phyloP scores from a whole-genome alignment of 2,797 vertebrate genomes.

The Cyclopterus lumpus region DNA sequence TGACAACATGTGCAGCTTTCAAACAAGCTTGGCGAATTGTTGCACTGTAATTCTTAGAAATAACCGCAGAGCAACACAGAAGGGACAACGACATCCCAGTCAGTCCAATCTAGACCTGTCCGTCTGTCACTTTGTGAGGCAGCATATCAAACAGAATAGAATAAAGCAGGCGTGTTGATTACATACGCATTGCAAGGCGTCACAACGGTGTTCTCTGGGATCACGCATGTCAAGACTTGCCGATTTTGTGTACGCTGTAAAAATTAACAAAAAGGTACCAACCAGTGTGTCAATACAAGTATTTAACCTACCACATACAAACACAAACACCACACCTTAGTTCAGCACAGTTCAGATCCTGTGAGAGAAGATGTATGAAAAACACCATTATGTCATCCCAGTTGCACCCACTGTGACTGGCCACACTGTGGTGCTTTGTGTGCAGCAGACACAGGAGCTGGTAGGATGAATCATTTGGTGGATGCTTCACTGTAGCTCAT shows the following conservation, averaged over 20 bases:
- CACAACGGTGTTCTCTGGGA: constrained; percentile 27
- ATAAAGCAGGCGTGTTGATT: constrained; percentile 5
- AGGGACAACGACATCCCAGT: constrained; percentile 4
- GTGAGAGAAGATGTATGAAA: constrained; percentile 65
- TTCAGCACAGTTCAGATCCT: constrained; percentile 35
- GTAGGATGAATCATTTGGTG: not conserved
- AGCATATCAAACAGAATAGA: constrained; percentile 13
- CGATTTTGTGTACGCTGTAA: constrained; percentile 14
- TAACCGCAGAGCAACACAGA: constrained; percentile 6
- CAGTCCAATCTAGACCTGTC: not conserved
- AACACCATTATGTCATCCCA: constrained; percentile 69
- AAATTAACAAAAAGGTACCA: constrained; percentile 35
- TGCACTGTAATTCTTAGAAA: constrained; percentile 6
- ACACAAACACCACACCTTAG: constrained; percentile 39
- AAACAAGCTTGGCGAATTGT: not conserved
- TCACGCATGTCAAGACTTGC: constrained; percentile 13
- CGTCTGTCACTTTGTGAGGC: constrained; percentile 14
- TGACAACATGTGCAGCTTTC: not conserved
- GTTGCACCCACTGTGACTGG: constrained; percentile 65
- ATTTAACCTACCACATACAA: constrained; percentile 30
- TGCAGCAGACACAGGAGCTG: constrained; percentile 54
- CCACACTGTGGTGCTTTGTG: constrained; percentile 79
- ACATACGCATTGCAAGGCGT: not conserved
- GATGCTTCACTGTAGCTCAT: constrained; percentile 11
- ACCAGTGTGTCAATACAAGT: constrained; percentile 30